Base-by-base conservation (phyloP, 2,113 vertebrate species). In the Eulacestoma nigropectus region DNA sequence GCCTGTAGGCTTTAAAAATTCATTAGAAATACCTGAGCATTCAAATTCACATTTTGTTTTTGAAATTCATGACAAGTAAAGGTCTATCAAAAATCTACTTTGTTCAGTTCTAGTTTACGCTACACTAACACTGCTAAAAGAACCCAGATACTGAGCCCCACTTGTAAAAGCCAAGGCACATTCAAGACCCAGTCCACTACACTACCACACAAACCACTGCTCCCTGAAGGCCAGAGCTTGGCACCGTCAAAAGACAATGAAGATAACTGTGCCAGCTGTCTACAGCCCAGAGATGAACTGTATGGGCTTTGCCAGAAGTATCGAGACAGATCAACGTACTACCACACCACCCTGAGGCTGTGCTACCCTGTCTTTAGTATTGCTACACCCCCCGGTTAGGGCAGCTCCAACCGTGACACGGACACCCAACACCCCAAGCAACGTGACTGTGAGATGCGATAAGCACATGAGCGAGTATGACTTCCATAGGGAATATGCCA, bases 401-500 rank as follows among this genome's bases (percentile, higher is more conserved):
- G 70, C 41, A 42, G 55, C 17, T 83, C 21, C 30, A 10, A 6
- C 14, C 1, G 0, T 13, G 32, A 55, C 35, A 27, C 0, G 1
- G 20, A 62, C 47, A 27, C 10, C 25, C 16, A 39, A 35, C 11
- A 47, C 21, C 1, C 2, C n/a, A 47, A 41, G 47, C 55, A 47
- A 11, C 1, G 1, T 27, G 21, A 35, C n/a, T 22, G 16, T 11
- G n/a, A 68, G 46, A 46, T 8, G 7, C 0, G 2, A 1, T 25
- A 39, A 68, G 26, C 1, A 1, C 26, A 5, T 3, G 14, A 46
- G 22, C 0, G 3, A 46, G 30, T 62, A 5, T 8, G 32, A 47
- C 21, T 69, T 46, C 63, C 26, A 13, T 0, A 62, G n/a, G 47
- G 10, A 83, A 55, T 22, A 16, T 16, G 55, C n/a, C 35, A 27